Conservation (phyloP, 2,888 invertebrate genomes). For the Chrysolina haemoptera region DNA sequence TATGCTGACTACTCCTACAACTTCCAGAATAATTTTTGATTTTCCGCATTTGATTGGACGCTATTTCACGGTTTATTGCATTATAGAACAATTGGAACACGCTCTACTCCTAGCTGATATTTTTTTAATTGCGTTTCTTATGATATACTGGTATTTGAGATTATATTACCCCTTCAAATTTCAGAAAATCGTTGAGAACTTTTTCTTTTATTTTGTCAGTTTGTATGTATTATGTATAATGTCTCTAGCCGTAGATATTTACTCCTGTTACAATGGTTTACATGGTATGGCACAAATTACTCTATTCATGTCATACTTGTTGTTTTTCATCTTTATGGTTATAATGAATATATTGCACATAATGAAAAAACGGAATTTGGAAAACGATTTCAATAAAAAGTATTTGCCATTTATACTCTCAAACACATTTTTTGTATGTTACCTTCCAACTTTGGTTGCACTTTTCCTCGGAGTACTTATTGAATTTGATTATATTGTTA, state of each 20-base stretch:
- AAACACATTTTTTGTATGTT: constrained; percentile 31
- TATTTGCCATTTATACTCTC: constrained; percentile 25
- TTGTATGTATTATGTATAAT: constrained; percentile 31
- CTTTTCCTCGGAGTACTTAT: not conserved
- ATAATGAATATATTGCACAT: constrained; percentile 36
- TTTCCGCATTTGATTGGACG: not conserved
- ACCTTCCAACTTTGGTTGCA: constrained; percentile 13
- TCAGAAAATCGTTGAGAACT: constrained; percentile 24
- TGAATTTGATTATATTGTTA: not conserved
- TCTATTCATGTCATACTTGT: constrained; percentile 17
- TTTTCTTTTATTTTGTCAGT: constrained; percentile 17
- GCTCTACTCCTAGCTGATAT: constrained; percentile 22
- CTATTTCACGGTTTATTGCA: not conserved
- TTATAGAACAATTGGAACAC: constrained; percentile 15
- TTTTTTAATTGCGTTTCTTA: constrained; percentile 21
- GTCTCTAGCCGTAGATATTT: constrained; percentile 5
- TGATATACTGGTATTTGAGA: constrained; percentile 36
- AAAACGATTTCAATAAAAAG: not conserved
- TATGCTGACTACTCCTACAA: constrained; percentile 34
- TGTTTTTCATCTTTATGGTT: constrained; percentile 37
- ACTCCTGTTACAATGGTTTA: constrained; percentile 24
- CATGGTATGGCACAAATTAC: not conserved
- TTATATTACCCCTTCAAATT: constrained; percentile 28
- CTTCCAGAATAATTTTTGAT: constrained; percentile 25
- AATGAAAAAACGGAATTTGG: constrained; percentile 26